These are phyloP conservation scores for Lepidochrysops patricia DNA, from an alignment of 2,888 invertebrate species.

Conservation along the genomic window DNA sequence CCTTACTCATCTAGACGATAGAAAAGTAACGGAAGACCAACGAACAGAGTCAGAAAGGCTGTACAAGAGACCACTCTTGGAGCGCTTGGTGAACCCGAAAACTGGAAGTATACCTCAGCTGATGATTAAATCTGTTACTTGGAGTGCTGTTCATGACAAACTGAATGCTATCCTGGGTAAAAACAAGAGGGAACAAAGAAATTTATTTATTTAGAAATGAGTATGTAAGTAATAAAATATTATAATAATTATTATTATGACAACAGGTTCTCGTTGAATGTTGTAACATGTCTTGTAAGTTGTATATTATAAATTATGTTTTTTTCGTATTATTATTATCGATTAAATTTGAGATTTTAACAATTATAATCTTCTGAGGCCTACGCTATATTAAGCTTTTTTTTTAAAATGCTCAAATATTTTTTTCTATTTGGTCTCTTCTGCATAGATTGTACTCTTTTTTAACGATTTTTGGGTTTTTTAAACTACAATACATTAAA, in stretches of 20 bases:
- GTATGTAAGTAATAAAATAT: neutral
- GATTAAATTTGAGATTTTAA: too few species aligned
- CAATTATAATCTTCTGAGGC: too few species aligned
- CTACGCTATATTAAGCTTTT: too few species aligned
- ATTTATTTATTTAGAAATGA: conserved; percentile 31
- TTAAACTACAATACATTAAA: too few species aligned
- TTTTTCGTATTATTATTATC: too few species aligned
- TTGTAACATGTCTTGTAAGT: neutral
- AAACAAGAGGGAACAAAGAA: conserved; percentile 39
- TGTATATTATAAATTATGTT: too few species aligned
- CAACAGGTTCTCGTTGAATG: too few species aligned
- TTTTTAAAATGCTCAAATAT: too few species aligned
- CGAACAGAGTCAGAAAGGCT: conserved; percentile 75
- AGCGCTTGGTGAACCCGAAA: conserved; percentile 51
- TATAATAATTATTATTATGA: neutral
- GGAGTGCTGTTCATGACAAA: conserved; percentile 47
- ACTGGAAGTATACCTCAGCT: conserved; percentile 42
- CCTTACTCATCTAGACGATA: conserved; percentile 81
- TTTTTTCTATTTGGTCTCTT: too few species aligned
- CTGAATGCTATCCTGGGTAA: conserved; percentile 39
- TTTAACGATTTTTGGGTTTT: too few species aligned
- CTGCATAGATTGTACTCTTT: too few species aligned
- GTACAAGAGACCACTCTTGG: conserved; percentile 76
- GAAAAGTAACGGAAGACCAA: conserved; percentile 79
- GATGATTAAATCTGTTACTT: conserved; percentile 42